Evolutionary conservation across 1,140 invertebrate species (phyloP).

Genomic region (Megalopta genalis): DNA sequence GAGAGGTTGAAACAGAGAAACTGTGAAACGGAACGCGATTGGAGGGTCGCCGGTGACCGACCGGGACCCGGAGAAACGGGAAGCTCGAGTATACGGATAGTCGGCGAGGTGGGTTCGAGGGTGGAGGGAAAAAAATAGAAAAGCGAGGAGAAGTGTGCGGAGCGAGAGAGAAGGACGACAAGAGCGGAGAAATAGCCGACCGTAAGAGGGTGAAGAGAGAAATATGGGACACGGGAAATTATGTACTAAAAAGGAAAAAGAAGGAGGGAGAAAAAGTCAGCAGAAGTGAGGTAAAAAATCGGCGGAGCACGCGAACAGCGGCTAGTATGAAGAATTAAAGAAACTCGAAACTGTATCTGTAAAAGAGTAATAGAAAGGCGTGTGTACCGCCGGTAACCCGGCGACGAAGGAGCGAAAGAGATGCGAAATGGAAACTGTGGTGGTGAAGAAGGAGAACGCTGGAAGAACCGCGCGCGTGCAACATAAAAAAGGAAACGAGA

Average conservation of each 20-base stretch:
- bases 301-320: constrained; percentile 25
- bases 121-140: neutral
- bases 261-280: neutral
- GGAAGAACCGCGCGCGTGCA: no score
- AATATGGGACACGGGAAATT: constrained; percentile 40
- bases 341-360: constrained; percentile 21
- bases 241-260: constrained; percentile 25
- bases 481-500: no score
- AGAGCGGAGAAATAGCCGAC: constrained; percentile 2
- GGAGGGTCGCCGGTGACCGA: neutral
- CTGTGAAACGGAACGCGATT: neutral
- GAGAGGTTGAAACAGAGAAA: constrained; percentile 32
- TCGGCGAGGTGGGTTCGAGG: neutral
- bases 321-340: constrained; percentile 42
- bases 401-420: neutral
- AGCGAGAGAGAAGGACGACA: neutral
- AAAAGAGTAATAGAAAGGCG: neutral
- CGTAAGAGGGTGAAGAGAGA: constrained; percentile 21
- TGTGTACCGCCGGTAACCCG: neutral
- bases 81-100: neutral
- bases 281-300: constrained; percentile 12
- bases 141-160: neutral
- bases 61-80: neutral
- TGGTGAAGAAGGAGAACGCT: no score
- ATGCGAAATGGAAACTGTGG: neutral